phyloP scores from a whole-genome alignment of 2,113 vertebrate genomes.

The Eurystomus gularis region DNA sequence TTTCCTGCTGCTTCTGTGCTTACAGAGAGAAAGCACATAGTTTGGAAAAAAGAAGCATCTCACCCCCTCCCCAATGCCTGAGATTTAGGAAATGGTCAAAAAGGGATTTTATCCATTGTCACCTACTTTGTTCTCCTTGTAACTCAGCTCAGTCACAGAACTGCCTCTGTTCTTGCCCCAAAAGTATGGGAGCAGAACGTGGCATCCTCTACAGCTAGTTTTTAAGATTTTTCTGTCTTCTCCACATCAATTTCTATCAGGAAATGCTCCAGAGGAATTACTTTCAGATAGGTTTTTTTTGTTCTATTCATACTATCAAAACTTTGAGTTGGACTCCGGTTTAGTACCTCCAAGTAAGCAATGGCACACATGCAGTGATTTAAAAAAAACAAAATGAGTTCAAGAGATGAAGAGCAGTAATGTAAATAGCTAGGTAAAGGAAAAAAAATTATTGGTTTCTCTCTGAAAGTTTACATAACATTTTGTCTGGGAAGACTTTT shows the following conservation, averaged over 20 bases:
- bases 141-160: not conserved
- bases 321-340: not conserved
- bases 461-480: not conserved
- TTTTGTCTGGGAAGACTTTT: not conserved
- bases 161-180: not conserved
- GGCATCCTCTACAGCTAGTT: not conserved
- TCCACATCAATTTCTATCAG: not conserved
- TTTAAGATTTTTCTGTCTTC: not conserved
- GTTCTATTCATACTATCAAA: not conserved
- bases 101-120: not conserved
- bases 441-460: not conserved
- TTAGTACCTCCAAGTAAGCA: not conserved
- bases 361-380: rapidly evolving
- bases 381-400: not conserved
- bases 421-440: not conserved
- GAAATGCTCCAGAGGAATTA: not conserved
- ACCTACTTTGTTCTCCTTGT: not conserved
- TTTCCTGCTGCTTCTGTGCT: not conserved
- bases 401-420: not conserved
- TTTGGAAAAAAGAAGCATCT: not conserved
- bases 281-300: not conserved
- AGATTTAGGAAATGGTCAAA: not conserved
- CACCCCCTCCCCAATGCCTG: not conserved
- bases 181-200: rapidly evolving
- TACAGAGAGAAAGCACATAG: rapidly evolving